Base-by-base conservation (phyloP, 1,140 invertebrate species). In the Drosophila obscura region DNA sequence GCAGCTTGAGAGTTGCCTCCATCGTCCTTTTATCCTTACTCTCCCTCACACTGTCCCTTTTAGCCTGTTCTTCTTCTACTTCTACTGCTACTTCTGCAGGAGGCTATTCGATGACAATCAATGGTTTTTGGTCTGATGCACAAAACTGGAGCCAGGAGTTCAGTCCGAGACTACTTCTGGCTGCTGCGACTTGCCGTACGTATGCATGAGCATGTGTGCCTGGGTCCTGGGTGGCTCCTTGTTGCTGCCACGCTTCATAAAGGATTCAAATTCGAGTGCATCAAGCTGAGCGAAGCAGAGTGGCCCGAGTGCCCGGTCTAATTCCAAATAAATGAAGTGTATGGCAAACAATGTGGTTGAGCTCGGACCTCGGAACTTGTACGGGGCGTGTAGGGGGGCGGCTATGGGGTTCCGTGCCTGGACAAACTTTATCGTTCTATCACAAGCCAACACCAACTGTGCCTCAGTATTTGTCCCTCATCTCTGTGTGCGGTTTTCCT, bases 281-380 rank as follows among this genome's bases (percentile, higher is more conserved):
- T 72, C 77, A 60, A 49, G 56, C 63, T 73, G 59, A 44, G 55
- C 63, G 39, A 52, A 62, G 59, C 58, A 44, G 60, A 78, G 39
- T 19, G 45, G 26, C 2, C 49, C 53, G 45, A 75, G 85, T 76
- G 71, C 66, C 67, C 63, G 61, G 64, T 77, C 76, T 90, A 90
- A 90, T 90, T 82, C 87, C 81, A 90, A 90, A 90, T 90, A 90
- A 90, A 90, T 90, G 87, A 90, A 90, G 87, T 90, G 81, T 82
- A 88, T 82, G 79, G 78, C 84, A 88, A 88, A 88, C 83, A 88
- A 88, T 88, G 83, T 80, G 79, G 80, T 61, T 63, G 73, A 50
- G 63, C 48, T 58, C 15, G 31, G 52, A 46, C 35, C 35, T 11
- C 35, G 11, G 3, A 1, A 13, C 35, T 13, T 4, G 31, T 8